Evolutionary conservation across 2,888 invertebrate genomes (phyloP).

Genomic region (Melinaea menophilus): DNA sequence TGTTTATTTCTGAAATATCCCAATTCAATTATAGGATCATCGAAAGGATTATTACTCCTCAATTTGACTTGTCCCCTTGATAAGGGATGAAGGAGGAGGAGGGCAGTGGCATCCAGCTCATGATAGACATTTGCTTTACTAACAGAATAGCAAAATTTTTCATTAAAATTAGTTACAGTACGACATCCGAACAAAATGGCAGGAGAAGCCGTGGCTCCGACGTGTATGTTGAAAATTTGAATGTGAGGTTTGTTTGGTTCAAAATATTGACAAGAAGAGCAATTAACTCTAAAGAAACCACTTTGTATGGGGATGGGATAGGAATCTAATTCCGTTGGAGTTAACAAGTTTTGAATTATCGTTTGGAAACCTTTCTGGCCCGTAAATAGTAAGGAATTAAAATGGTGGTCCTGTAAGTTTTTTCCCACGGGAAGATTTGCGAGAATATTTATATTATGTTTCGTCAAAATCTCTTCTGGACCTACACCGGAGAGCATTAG

Average conservation of each 20-base stretch:
- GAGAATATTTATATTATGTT: constrained; percentile 45
- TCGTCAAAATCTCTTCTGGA: constrained; percentile 47
- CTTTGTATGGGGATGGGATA: constrained; percentile 52
- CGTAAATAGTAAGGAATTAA: constrained; percentile 44
- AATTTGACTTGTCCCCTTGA: constrained; percentile 58
- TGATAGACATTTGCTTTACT: constrained; percentile 45
- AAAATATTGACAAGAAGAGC: constrained; percentile 20
- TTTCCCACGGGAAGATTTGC: constrained; percentile 61
- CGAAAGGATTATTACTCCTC: constrained; percentile 50
- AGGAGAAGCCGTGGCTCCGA: constrained; percentile 53
- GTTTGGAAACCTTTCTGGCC: constrained; percentile 47
- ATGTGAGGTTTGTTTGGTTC: constrained; percentile 46
- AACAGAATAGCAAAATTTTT: constrained; percentile 44
- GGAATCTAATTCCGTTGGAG: constrained; percentile 35
- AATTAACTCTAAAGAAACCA: constrained; percentile 48
- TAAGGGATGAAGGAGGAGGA: constrained; percentile 53
- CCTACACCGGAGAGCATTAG: constrained; percentile 65
- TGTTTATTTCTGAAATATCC: constrained; percentile 51
- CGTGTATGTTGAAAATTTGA: constrained; percentile 55
- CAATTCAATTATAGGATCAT: constrained; percentile 54
- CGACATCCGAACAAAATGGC: constrained; percentile 43
- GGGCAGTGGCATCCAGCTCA: constrained; percentile 45
- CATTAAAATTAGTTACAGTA: constrained; percentile 40
- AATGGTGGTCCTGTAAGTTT: constrained; percentile 60
- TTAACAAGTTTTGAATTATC: constrained; percentile 36